Evolutionary conservation across 2,113 vertebrate species (phyloP).

Genomic region (Ceuthmochares aereus): DNA sequence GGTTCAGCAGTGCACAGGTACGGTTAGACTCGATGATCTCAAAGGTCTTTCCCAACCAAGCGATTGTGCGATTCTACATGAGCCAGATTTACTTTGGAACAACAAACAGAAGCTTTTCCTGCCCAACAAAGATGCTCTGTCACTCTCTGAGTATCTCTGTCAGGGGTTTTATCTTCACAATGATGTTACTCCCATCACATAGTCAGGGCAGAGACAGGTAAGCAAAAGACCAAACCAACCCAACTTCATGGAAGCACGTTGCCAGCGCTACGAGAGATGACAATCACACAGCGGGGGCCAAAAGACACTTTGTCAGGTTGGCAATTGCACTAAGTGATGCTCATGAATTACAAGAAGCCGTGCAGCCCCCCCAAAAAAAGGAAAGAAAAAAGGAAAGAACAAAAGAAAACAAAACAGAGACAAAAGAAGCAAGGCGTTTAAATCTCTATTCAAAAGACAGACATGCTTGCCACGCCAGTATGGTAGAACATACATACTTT

Average conservation of each 20-base stretch:
- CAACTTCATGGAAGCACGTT: background rate
- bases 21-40: too few relatives aligned
- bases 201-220: background rate
- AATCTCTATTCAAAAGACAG: background rate
- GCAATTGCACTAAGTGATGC: background rate
- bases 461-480: background rate
- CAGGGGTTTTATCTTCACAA: background rate
- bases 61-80: too few relatives aligned
- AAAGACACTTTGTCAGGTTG: background rate
- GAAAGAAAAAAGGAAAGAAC: background rate
- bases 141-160: background rate
- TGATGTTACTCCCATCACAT: background rate
- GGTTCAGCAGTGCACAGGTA: too few relatives aligned
- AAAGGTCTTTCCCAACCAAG: too few relatives aligned
- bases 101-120: background rate
- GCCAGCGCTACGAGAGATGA: background rate
- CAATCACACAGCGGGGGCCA: background rate
- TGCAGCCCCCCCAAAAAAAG: background rate
- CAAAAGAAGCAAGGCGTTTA: background rate
- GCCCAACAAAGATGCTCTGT: background rate
- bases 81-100: background rate
- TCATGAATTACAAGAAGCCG: background rate
- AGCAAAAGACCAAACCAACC: background rate
- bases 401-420: background rate
- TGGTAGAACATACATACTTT: background rate